Evolutionary conservation across 2,797 vertebrate genomes (phyloP), one percentile per base, ranked within the genome.

Genomic region (Corythornis leucogaster): DNA sequence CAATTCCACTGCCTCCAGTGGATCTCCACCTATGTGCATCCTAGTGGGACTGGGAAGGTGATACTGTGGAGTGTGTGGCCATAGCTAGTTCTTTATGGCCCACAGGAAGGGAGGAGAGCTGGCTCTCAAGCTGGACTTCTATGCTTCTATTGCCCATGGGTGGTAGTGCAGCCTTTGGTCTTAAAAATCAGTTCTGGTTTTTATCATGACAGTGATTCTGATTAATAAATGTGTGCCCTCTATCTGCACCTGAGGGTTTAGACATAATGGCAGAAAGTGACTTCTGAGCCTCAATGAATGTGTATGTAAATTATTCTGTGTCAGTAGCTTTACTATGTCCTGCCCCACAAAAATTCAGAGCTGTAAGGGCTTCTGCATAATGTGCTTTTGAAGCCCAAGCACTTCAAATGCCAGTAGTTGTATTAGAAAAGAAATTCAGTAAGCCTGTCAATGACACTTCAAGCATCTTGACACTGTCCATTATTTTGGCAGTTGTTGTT

Each of bases 241-340:
- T 83, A 1, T 86, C 63, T 84, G 2, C 2, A 30, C 79, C 84
- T 33, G 58, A 75, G 71, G 71, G 75, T 77, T 92, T 89, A 33
- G 14, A n/a, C 78, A 59, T 82, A 13, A 5, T 73, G 80, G 50
- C 66, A 64, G 83, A 92, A 93, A 88, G 80, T 75, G 90, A 94
- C 88, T 90, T 91, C 57, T 92, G 92, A 85, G 61, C 78, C 87
- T 77, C 64, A 62, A 48, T 80, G 74, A 85, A 79, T 50, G 28
- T 61, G 26, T 76, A 76, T 69, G 51, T 67, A 79, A 91, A 73
- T 86, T 24, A 33, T 85, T 83, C 70, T 66, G 51, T 51, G 58
- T 85, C 76, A 45, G 31, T 80, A 80, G 61, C 88, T 81, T 92
- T 85, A 48, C 48, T 80, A 48, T 48, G 50, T 50, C 24, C n/a